Conservation (phyloP, 2,888 invertebrate genomes). For the Lagria hirta region DNA sequence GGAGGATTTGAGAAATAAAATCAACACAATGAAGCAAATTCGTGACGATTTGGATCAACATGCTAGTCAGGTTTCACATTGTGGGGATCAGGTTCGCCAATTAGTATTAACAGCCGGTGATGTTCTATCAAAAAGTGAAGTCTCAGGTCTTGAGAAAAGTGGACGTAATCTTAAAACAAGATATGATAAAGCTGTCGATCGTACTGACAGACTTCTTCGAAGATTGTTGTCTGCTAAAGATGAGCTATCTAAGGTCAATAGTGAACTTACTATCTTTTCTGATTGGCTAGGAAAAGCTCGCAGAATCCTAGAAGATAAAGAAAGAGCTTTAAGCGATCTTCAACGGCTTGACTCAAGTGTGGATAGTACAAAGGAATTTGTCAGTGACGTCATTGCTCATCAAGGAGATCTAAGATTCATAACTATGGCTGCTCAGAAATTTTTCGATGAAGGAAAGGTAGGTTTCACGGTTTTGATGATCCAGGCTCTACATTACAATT, state of each 20-base stretch:
- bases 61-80: conserved; percentile 78
- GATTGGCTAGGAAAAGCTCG: conserved; percentile 83
- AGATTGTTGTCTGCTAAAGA: conserved; percentile 78
- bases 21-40: conserved; percentile 85
- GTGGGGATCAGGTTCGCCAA: conserved; percentile 87
- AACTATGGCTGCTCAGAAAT: conserved; percentile 94
- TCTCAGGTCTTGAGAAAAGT: conserved; percentile 82
- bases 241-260: conserved; percentile 84
- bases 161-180: conserved; percentile 81
- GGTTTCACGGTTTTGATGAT: conserved; percentile 21
- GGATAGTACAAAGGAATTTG: conserved; percentile 84
- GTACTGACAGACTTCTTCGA: conserved; percentile 75
- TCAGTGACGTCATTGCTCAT: conserved; percentile 91
- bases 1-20: conserved; percentile 85
- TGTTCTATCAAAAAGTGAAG: conserved; percentile 89
- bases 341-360: conserved; percentile 69
- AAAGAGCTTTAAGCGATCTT: conserved; percentile 76
- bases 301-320: conserved; percentile 80
- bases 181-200: conserved; percentile 79
- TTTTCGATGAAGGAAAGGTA: conserved; percentile 91
- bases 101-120: conserved; percentile 88
- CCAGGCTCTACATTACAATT: conserved; percentile 4
- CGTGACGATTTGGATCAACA: conserved; percentile 89
- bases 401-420: conserved; percentile 95
- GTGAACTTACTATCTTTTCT: conserved; percentile 78